A percentile compares a stretch with the other conserved stretches of the same genome.
Conservation (phyloP, 2,797 vertebrate species). For the Enoplosus armatus region DNA sequence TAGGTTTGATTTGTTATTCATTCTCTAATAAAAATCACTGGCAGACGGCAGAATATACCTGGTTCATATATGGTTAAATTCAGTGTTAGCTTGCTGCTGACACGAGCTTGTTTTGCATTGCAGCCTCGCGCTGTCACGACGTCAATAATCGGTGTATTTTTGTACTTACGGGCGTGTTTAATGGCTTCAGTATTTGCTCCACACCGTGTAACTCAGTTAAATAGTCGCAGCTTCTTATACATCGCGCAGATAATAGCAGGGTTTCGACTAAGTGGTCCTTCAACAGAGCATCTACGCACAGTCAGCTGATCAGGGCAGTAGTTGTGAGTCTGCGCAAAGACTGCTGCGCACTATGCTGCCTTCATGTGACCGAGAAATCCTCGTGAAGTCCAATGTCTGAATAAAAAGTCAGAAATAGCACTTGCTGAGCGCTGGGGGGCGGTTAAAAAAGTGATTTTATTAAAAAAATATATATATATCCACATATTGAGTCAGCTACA, state of each 20-base stretch:
- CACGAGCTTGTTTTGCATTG: conserved; percentile 60
- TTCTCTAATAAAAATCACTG: neutral
- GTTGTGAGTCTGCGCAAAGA: conserved; percentile 63
- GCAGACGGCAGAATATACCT: neutral
- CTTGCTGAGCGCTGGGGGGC: accelerated
- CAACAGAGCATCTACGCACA: conserved; percentile 71
- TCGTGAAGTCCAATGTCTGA: neutral
- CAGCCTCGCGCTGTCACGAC: conserved; percentile 72
- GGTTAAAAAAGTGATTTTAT: neutral
- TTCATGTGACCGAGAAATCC: conserved; percentile 34
- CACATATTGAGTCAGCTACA: too few relatives aligned
- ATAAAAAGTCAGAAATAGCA: neutral
- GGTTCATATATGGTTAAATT: neutral
- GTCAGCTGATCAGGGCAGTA: conserved; percentile 82
- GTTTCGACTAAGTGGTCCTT: conserved; percentile 66
- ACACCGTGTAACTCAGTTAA: conserved; percentile 41
- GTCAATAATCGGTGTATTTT: neutral
- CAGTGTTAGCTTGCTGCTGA: conserved; percentile 56
- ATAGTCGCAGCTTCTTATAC: conserved; percentile 41
- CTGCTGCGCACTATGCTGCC: conserved; percentile 30
- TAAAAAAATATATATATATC: neutral
- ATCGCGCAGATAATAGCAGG: conserved; percentile 54
- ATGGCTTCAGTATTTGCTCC: conserved; percentile 31
- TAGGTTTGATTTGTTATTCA: neutral
- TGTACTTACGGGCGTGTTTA: conserved; percentile 70